These are phyloP conservation scores for Sipha flava DNA, from an alignment of 1,140 invertebrate species.

Conservation along the genomic window DNA sequence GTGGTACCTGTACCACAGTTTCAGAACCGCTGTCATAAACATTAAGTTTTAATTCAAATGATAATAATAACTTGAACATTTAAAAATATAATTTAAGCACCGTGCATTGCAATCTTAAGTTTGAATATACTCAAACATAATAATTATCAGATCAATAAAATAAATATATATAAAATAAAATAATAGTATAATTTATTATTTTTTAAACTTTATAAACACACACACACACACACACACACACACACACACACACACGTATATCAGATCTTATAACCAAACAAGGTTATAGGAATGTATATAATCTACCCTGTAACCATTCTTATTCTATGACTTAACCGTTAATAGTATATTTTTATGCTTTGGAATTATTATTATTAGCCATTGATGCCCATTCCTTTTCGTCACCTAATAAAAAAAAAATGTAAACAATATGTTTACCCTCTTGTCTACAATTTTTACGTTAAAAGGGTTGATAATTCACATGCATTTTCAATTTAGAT, in stretches of 20 bases:
- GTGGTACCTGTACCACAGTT: no score
- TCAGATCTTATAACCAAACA: neutral
- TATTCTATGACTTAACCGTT: neutral
- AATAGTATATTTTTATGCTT: constrained; percentile 20
- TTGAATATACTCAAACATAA: neutral
- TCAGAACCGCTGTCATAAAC: no score
- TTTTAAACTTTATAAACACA: no score
- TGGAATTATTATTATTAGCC: constrained; percentile 32
- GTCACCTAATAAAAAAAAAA: constrained; percentile 32
- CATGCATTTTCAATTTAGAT: constrained; percentile 7
- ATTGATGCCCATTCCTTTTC: constrained; percentile 32
- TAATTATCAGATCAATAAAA: neutral
- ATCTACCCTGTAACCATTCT: constrained; percentile 21
- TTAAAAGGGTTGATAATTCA: neutral
- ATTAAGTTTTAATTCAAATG: neutral
- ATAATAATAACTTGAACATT: neutral
- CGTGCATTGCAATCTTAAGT: neutral
- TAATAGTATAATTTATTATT: neutral
- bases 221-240: no score
- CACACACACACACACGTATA: neutral
- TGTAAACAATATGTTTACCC: constrained; percentile 25
- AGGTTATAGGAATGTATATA: constrained; percentile 5
- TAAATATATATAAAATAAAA: neutral
- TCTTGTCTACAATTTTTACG: neutral
- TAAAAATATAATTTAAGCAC: constrained; percentile 1